Evolutionary conservation across 2,797 vertebrate species (phyloP), one percentile per base, ranked within the genome.

Genomic region (Clarias fuscus): DNA sequence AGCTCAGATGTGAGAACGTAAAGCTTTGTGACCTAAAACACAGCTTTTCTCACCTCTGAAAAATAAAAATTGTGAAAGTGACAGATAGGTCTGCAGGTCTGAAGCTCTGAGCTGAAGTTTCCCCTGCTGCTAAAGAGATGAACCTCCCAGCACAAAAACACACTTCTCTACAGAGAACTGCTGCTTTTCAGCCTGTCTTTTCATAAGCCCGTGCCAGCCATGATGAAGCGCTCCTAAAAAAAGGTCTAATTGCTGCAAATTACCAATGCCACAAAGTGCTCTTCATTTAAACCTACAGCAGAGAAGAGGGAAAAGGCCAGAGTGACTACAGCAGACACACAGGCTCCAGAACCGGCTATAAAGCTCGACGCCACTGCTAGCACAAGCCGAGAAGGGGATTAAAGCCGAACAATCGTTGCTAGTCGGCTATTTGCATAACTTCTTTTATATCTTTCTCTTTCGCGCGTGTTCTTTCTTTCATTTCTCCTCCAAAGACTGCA

Each of bases 201-300:
- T 89, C 86, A 90, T 89, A 76, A 89, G 87, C 59, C 72, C 61
- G 64, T 88, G 88, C 88, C 90, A 90, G 87, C 82, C 68, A 84
- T 89, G 86, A 92, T 95, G 96, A 95, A 95, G 94, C 95, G 95
- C 93, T 91, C 91, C 93, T 94, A 85, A 95, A 95, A 95, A 79
- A 95, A 93, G 91, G 94, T 93, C 95, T 95, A 95, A 96, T 96
- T 96, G 95, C 93, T 93, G 92, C 92, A 93, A 93, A 96, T 96
- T 96, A 95, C 95, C 94, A 94, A 94, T 93, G 89, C 87, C 87
- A 80, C 88, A 85, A 83, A 83, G 86, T 56, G 33, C 83, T 86
- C 86, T 90, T 88, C 33, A 84, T 86, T 87, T 85, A 87, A 87
- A 85, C 82, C 79, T 40, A 56, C 83, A 85, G 87, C 84, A 81